Evolutionary conservation across 2,797 vertebrate species (phyloP), one percentile per base, ranked within the genome.

Genomic region (Microctenopoma stevenorrisi): DNA sequence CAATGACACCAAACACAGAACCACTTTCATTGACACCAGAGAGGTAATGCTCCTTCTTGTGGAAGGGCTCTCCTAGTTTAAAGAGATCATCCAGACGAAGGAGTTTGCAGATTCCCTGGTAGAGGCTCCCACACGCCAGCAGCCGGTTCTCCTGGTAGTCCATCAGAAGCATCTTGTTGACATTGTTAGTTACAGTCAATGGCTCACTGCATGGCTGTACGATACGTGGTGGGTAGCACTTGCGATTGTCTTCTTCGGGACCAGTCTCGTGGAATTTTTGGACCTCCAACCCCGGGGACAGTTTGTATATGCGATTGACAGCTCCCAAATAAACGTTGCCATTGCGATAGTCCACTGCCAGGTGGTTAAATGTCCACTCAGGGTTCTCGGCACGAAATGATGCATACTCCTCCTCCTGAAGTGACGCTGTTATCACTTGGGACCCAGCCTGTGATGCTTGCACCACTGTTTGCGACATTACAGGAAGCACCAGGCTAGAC

Each of bases 11-110:
- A 44, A 98, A 98, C 84, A 98, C 97, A 0, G 98, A 96, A 85
- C 97, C 97, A 1, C 97, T 98, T 78, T 99, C 97, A 0, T 98
- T 99, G 86, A 97, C 97, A 0, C 98, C 97, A 0, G 97, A 99
- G 84, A 99, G 95, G 88, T 99, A 99, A 86, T 99, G 98, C 79
- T 99, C 98, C 91, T 99, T 99, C 91, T 98, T 98, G 89, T 99
- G 98, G 69, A 95, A 98, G 30, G 98, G 98, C 79, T 99, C 98
- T 57, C 97, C 98, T 3, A 99, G 93, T 84, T 99, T 99, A 88
- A 99, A 99, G 61, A 99, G 97, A 90, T 99, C 97, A 50, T 99
- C 97, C 64, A 99, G 91, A 74, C 97, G 94, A 55, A 99, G 94
- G 33, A 99, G 95, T 83, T 99, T 99, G 84, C 98, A 99, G 84